phyloP scores from a whole-genome alignment of 2,113 vertebrate species.

The Azemiops feae region DNA sequence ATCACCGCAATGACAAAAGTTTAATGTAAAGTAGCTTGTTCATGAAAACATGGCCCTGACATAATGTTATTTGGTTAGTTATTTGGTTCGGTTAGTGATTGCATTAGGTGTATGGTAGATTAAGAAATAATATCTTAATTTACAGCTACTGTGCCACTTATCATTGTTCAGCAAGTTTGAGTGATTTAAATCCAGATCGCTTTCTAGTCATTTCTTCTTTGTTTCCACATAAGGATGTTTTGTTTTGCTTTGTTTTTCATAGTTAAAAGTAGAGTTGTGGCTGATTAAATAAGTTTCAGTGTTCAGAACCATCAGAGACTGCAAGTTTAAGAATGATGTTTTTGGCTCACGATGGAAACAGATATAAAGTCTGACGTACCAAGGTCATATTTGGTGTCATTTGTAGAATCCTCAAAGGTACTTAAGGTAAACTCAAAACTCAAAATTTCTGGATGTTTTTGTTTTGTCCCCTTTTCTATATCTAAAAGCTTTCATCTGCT shows the following conservation, averaged over 20 bases:
- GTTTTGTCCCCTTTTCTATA: not conserved
- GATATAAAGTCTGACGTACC: constrained; percentile 21
- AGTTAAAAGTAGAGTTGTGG: constrained; percentile 35
- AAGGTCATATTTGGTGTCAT: constrained; percentile 45
- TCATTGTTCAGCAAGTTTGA: constrained; percentile 28
- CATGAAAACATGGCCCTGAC: not conserved
- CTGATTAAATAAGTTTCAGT: constrained; percentile 33
- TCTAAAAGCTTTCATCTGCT: not conserved
- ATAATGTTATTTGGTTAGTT: not conserved
- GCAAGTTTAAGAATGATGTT: constrained; percentile 15
- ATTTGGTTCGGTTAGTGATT: too few relatives aligned
- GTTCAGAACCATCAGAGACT: constrained; percentile 33
- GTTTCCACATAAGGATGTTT: constrained; percentile 51
- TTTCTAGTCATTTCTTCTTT: constrained; percentile 28
- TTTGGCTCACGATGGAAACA: constrained; percentile 23
- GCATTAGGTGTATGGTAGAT: not conserved
- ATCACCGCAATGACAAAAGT: constrained; percentile 43
- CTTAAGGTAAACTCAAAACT: not conserved
- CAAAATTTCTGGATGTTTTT: not conserved
- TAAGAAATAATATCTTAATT: constrained; percentile 44
- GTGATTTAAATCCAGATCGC: not conserved
- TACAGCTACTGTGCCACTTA: constrained; percentile 44
- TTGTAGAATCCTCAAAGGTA: not conserved
- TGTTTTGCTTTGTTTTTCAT: constrained; percentile 29
- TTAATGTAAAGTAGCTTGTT: constrained; percentile 30